Evolutionary conservation across 1,140 invertebrate species (phyloP), one percentile per base, ranked within the genome.

Genomic region (Drosophila mojavensis): DNA sequence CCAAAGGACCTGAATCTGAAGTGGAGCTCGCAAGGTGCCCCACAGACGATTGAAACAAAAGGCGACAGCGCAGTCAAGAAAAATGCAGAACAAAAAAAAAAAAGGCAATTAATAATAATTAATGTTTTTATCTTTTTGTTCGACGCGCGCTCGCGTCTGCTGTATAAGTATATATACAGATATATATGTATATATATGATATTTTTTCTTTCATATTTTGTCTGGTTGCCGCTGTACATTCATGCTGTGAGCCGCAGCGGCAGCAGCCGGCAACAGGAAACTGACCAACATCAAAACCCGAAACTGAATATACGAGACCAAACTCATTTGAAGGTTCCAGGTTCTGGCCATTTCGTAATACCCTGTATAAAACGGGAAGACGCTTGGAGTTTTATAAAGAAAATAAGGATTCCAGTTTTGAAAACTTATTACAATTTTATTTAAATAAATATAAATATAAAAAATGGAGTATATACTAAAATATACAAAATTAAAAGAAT

Each of bases 91-190:
- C 36, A 17, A 47, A 17, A 17, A 47, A 74, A 88, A 68, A 77
- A 77, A 77, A 61, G 77, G 83, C 83, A 88, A 88, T 88, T 88
- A 88, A 88, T 88, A 88, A 88, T 88, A 89, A 88, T 88, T 88
- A 89, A 88, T 88, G 79, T 88, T 88, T 88, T 88, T 88, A 89
- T 88, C 80, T 88, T 79, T 86, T 83, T 89, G 69, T 89, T 74
- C 71, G 45, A 62, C 66, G 54, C 60, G 61, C 59, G 41, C 53
- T 54, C 15, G 13, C 48, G 55, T 73, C 51, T 74, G 43, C 66
- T 33, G 43, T 60, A 33, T 33, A 48, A 5, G 15, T 45, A 45
- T 45, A n/a, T 43, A 45, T 45, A 17, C 6, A 15, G 5, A 45
- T 45, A 15, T 45, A 17, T n/a, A 45, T 47, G 26, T 60, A 48